These are phyloP conservation scores for Astropecten irregularis DNA, from an alignment of 53 echinoderm and acorn worm genomes.

Conservation along the genomic window DNA sequence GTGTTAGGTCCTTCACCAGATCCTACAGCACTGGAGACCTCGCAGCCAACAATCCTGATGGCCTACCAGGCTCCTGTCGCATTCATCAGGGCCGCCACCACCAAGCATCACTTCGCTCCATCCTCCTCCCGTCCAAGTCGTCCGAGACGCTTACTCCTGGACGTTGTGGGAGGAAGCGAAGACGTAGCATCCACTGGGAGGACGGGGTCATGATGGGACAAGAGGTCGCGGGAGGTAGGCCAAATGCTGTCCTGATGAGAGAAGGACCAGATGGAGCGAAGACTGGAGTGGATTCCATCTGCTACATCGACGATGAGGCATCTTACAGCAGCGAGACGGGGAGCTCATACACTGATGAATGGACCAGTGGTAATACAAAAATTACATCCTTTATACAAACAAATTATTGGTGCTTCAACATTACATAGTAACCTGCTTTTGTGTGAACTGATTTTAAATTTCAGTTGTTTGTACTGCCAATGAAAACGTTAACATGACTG, in stretches of 20 bases:
- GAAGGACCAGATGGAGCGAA: background rate
- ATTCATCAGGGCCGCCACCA: background rate
- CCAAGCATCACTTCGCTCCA: background rate
- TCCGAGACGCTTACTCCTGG: background rate
- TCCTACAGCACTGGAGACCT: constrained; percentile 15
- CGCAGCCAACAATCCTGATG: background rate
- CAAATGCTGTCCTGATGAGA: background rate
- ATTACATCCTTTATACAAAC: background rate
- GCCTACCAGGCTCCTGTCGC: background rate
- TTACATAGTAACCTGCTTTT: too few species aligned
- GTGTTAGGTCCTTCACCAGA: background rate
- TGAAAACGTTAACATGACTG: too few species aligned
- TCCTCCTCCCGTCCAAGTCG: background rate
- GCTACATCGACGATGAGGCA: background rate
- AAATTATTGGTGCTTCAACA: background rate
- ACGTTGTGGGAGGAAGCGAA: background rate
- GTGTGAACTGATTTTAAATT: too few species aligned
- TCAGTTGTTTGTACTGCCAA: too few species aligned
- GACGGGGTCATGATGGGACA: background rate
- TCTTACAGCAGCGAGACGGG: background rate
- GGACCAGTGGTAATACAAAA: background rate
- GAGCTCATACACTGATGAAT: background rate
- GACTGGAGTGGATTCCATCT: background rate
- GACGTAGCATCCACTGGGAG: constrained; percentile 12
- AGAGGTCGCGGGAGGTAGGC: background rate